These are phyloP conservation scores for Pyrocoelia pectoralis DNA, from an alignment of 2,888 invertebrate species.

Conservation along the genomic window DNA sequence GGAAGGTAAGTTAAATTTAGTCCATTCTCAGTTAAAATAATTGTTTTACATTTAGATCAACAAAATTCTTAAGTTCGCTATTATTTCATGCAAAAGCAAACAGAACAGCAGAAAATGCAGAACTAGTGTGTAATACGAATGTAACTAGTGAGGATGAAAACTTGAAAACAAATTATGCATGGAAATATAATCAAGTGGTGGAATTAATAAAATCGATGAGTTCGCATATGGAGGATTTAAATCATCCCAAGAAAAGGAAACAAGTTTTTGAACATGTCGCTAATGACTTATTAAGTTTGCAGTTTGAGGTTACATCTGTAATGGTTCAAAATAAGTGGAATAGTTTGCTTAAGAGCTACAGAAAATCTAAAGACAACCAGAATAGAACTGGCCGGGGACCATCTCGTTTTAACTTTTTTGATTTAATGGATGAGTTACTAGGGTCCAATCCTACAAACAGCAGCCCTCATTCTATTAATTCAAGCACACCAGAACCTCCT, in stretches of 20 bases:
- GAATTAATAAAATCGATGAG: slow-evolving; percentile 6
- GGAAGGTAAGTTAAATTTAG: slow-evolving; percentile 11
- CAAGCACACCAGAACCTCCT: slow-evolving; percentile 8
- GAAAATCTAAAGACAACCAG: slow-evolving; percentile 14
- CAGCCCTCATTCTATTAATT: slow-evolving; percentile 6
- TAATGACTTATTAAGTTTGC: slow-evolving; percentile 17
- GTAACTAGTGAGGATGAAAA: neutral
- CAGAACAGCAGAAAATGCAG: neutral
- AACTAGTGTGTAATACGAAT: neutral
- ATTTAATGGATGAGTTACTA: slow-evolving; percentile 14
- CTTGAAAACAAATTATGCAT: slow-evolving; percentile 5
- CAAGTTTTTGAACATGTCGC: slow-evolving; percentile 18
- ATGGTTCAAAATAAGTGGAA: slow-evolving; percentile 17
- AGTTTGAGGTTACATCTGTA: slow-evolving; percentile 10
- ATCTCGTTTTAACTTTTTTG: slow-evolving; percentile 18
- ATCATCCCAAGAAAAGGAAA: slow-evolving; percentile 18
- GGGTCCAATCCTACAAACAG: slow-evolving; percentile 6
- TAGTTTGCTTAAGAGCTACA: slow-evolving; percentile 18
- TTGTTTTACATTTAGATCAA: slow-evolving; percentile 8
- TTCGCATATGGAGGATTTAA: slow-evolving; percentile 15
- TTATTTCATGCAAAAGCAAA: slow-evolving; percentile 8
- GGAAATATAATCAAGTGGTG: slow-evolving; percentile 6
- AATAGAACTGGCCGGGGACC: slow-evolving; percentile 13
- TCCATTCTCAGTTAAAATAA: neutral
- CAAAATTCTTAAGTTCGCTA: neutral